Conservation (phyloP, 2,113 vertebrate genomes). For the Ancistrus triradiatus region DNA sequence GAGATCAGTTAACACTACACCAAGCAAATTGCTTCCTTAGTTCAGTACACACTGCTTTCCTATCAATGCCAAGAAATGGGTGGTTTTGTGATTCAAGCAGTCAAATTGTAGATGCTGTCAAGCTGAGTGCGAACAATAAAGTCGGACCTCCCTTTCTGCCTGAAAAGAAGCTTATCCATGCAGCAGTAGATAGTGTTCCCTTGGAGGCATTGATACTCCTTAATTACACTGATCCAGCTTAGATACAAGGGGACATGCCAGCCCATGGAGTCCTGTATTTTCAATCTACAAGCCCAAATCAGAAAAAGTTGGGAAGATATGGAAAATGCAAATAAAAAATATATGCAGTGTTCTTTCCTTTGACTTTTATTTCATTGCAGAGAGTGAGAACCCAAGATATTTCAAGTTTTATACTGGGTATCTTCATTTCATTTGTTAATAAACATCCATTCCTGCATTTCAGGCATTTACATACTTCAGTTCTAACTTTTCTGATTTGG, state of each 20-base stretch:
- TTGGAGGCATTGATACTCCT: constrained; percentile 38
- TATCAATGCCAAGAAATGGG: constrained; percentile 30
- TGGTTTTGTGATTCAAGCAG: constrained; percentile 35
- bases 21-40: constrained; percentile 24
- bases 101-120: constrained; percentile 45
- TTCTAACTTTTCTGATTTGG: too few species aligned
- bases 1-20: background rate
- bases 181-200: constrained; percentile 45
- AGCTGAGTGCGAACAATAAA: constrained; percentile 62
- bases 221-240: constrained; percentile 52
- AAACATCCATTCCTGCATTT: too few species aligned
- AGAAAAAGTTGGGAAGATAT: too few species aligned
- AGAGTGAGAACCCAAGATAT: too few species aligned
- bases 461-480: too few species aligned
- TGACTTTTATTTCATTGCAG: too few species aligned
- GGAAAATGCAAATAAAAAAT: too few species aligned
- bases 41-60: constrained; percentile 16
- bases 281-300: too few species aligned
- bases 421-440: too few species aligned
- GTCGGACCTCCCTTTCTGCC: constrained; percentile 41
- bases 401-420: too few species aligned
- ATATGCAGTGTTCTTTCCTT: too few species aligned
- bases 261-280: constrained; percentile 21
- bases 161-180: constrained; percentile 47
- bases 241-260: constrained; percentile 2